phyloP scores from a whole-genome alignment of 2,888 invertebrate species.

The Heterodera filipjevi region DNA sequence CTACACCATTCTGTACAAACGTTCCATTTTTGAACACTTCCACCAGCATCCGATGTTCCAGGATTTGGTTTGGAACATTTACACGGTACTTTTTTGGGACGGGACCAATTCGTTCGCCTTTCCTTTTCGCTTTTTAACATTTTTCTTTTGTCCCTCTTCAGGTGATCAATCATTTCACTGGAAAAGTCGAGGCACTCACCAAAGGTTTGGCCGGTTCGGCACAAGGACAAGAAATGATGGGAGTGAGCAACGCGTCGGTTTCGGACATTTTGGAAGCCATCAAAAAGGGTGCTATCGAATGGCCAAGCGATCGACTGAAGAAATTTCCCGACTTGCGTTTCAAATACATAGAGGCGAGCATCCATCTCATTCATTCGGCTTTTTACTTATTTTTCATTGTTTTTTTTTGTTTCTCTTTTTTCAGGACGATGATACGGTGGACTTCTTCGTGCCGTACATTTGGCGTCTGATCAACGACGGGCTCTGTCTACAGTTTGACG shows the following conservation, averaged over 20 bases:
- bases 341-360: constrained; percentile 82
- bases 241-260: constrained; percentile 68
- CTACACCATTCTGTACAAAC: constrained; percentile 91
- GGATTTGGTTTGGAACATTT: constrained; percentile 90
- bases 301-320: constrained; percentile 91
- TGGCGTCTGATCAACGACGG: constrained; percentile 80
- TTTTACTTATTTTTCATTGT: not conserved
- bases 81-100: constrained; percentile 74
- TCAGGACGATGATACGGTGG: constrained; percentile 90
- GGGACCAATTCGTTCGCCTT: constrained; percentile 18
- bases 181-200: constrained; percentile 71
- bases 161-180: constrained; percentile 77
- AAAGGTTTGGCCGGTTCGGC: not conserved
- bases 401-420: not conserved
- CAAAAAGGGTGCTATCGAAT: constrained; percentile 86
- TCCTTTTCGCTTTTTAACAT: constrained; percentile 8
- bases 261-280: constrained; percentile 83
- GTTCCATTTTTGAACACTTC: constrained; percentile 84
- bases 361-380: too few relatives aligned
- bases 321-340: constrained; percentile 98
- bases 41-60: constrained; percentile 86
- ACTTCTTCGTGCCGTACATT: constrained; percentile 98
- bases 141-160: constrained; percentile 55
- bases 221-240: not conserved
- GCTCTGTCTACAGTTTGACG: constrained; percentile 44